Evolutionary conservation across 1,140 invertebrate genomes (phyloP).

Genomic region (Aricia agestis): DNA sequence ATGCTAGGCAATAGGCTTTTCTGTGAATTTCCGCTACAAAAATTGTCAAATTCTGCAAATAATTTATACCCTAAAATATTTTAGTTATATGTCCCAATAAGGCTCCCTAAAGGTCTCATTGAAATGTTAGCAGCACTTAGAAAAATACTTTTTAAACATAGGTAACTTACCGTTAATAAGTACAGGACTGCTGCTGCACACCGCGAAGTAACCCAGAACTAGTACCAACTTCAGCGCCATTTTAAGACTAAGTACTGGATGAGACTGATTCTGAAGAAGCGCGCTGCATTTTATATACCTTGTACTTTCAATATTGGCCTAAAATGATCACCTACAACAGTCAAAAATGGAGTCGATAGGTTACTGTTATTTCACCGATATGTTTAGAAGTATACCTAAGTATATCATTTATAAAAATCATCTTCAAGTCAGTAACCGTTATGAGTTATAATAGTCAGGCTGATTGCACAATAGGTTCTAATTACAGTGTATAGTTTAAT

Average conservation of each 20-base stretch:
- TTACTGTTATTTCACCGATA: slow-evolving; percentile 56
- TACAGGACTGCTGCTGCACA: slow-evolving; percentile 50
- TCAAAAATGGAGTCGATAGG: slow-evolving; percentile 43
- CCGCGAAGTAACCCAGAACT: slow-evolving; percentile 46
- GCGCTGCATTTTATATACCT: slow-evolving; percentile 24
- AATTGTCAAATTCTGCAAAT: too few relatives aligned
- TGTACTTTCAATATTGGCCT: slow-evolving; percentile 47
- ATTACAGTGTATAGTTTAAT: background rate
- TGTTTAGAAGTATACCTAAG: slow-evolving; percentile 38
- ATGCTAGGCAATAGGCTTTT: too few relatives aligned
- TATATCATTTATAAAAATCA: slow-evolving; percentile 25
- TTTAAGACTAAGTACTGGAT: slow-evolving; percentile 31
- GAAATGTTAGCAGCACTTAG: too few relatives aligned
- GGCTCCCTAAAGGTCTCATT: too few relatives aligned
- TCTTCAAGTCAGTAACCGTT: slow-evolving; percentile 9
- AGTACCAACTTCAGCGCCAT: slow-evolving; percentile 61
- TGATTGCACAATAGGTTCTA: background rate
- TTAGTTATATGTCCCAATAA: too few relatives aligned
- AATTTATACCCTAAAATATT: too few relatives aligned
- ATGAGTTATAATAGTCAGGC: background rate
- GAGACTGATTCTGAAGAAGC: slow-evolving; percentile 47
- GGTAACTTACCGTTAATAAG: slow-evolving; percentile 51
- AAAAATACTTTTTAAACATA: background rate
- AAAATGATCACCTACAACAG: slow-evolving; percentile 58
- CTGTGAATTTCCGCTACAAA: too few relatives aligned